A percentile compares a stretch with the other conserved stretches of the same genome.
These are phyloP conservation scores for Stegastes partitus DNA, from an alignment of 2,113 vertebrate species.

Conservation along the genomic window DNA sequence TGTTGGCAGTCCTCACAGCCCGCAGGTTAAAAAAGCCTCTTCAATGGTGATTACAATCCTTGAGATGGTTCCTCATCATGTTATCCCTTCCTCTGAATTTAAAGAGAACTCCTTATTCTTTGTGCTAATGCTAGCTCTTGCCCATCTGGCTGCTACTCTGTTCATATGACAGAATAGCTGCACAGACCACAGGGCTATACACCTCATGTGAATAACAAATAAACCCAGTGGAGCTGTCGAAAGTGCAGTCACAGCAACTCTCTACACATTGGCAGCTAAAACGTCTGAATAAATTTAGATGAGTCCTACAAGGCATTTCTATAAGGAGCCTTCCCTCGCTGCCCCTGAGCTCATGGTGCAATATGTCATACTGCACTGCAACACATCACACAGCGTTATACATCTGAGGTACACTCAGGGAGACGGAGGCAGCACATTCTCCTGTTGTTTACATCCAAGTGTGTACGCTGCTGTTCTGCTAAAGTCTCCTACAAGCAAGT, in stretches of 20 bases:
- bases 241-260: constrained; percentile 64
- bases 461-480: background rate
- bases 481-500: background rate
- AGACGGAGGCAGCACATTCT: background rate
- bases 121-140: background rate
- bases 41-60: background rate
- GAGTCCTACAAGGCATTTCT: constrained; percentile 53
- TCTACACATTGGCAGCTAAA: constrained; percentile 51
- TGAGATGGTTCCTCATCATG: background rate
- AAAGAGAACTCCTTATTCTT: background rate
- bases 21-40: constrained; percentile 26
- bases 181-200: constrained; percentile 33
- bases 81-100: constrained; percentile 19
- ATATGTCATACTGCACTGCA: constrained; percentile 44
- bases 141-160: background rate
- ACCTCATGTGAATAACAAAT: constrained; percentile 55
- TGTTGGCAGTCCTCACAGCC: background rate
- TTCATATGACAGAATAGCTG: constrained; percentile 49
- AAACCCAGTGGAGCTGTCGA: constrained; percentile 39
- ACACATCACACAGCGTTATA: constrained; percentile 10
- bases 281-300: constrained; percentile 65
- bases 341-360: constrained; percentile 48
- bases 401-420: background rate
- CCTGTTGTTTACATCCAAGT: background rate
- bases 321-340: constrained; percentile 34